Base-by-base conservation (phyloP, 2,113 vertebrate genomes). In the Podilymbus podiceps region DNA sequence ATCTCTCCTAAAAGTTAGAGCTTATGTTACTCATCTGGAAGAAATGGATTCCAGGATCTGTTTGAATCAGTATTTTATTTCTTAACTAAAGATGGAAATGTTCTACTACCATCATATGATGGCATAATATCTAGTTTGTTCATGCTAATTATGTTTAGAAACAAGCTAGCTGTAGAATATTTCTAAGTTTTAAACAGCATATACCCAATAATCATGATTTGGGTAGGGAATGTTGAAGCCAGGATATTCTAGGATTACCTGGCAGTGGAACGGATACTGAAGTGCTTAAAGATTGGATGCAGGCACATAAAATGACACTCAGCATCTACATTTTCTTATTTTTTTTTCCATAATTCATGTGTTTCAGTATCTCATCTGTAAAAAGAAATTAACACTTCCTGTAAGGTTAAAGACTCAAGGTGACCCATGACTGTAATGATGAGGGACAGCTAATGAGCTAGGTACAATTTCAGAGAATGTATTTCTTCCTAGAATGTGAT, bases 321-420 rank as follows among this genome's bases (percentile, higher is more conserved):
- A 28, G 23, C 2, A 0, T 76, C 78, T 69, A 8, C 15, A 18
- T 77, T 85, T 90, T 79, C 40, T 40, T 90, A 73, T 11, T 33
- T 85, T 93, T 94, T 92, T 55, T 85, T 93, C 28, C 59, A 35
- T 92, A 94, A 68, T 92, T 92, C 75, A 74, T 91, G 52, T 63
- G 12, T 62, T 89, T 87, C 38, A 27, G 22, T 72, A 27, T 56
- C 80, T 89, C 33, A 82, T 89, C 30, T 73, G 53, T 89, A 25
- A 64, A 75, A 93, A 78, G 47, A 53, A 95, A 85, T 12, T 81
- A 93, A 64, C 2, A 4, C 40, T 92, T 95, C 64, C 56, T 63
- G 63, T 81, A 50, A 91, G n/a, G 68, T 46, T 76, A n/a, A 93
- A 82, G 58, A 42, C 33, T 64, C 64, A 21, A 82, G 49, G 19